Evolutionary conservation across 2,888 invertebrate species (phyloP), one percentile per base, ranked within the genome.

Genomic region (Pheosia gnoma): DNA sequence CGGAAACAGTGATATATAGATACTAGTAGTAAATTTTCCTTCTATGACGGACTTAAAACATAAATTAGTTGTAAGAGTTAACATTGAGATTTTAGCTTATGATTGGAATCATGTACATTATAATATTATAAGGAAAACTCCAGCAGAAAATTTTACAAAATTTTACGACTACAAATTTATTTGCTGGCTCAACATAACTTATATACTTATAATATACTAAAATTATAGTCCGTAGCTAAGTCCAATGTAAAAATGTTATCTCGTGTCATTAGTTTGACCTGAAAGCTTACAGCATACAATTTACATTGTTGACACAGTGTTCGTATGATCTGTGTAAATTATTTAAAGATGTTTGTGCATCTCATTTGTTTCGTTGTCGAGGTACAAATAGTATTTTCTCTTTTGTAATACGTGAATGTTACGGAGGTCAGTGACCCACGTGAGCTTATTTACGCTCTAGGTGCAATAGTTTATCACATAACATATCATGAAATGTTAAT

Each of bases 291-390:
- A 25, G 25, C 25, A 0, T 1, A 10, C 45, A 45, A 45, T 45
- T 4, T 11, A 45, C 45, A 45, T 25, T 3, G 10, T 45, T 3
- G 3, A 45, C 10, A 25, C 10, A 45, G 11, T 10, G 45, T 45
- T 10, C 10, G 45, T 3, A 45, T 45, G 45, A 8, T 0, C 10
- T 10, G 45, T 10, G 45, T 45, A 11, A 45, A 45, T 45, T 45
- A 45, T 45, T 11, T n/a, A n/a, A n/a, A 47, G n/a, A 47, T 47
- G 45, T 47, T 47, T 47, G 45, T 47, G 45, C n/a, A 47, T 47
- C 47, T 47, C n/a, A 41, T 47, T 9, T 11, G n/a, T 8, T n/a
- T 47, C 4, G 47, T 47, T 11, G 47, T 47, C 47, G n/a, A n/a
- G 47, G 47, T 47, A n/a, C 6, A 9, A 47, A n/a, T n/a, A 47